Percentiles rank a stretch among this genome's conserved stretches.
These are phyloP conservation scores for Nasonia oneida DNA, from an alignment of 2,888 invertebrate species.

Conservation along the genomic window DNA sequence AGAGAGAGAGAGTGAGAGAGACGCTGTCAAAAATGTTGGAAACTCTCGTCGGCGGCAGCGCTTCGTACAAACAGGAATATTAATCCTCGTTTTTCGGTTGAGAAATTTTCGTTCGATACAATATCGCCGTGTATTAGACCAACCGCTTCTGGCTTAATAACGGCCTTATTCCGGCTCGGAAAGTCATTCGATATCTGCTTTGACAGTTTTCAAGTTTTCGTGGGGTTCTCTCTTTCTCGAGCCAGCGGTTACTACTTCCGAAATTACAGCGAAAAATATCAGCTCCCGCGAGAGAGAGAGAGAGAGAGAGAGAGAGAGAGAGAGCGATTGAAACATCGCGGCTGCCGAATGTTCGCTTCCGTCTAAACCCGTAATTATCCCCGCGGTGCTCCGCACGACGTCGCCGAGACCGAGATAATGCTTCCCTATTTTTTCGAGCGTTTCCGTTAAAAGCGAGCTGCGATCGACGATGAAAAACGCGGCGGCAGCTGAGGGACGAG, in stretches of 20 bases:
- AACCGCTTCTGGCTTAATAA: neutral
- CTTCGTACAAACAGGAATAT: constrained; percentile 71
- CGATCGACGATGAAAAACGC: neutral
- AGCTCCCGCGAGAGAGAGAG: no score
- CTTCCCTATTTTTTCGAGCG: constrained; percentile 41
- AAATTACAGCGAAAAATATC: constrained; percentile 47
- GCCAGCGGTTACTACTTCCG: neutral
- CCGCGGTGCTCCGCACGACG: constrained; percentile 63
- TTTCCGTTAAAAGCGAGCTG: constrained; percentile 55
- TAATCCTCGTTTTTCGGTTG: constrained; percentile 68
- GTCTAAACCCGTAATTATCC: constrained; percentile 69
- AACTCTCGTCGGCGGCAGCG: neutral
- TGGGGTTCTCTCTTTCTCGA: neutral
- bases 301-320: no score
- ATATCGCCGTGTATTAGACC: neutral
- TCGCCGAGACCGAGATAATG: constrained; percentile 56
- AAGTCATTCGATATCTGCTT: constrained; percentile 40
- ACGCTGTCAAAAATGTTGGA: constrained; percentile 62
- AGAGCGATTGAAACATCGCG: constrained; percentile 10
- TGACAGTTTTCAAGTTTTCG: constrained; percentile 11
- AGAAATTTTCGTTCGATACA: neutral
- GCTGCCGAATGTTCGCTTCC: constrained; percentile 39
- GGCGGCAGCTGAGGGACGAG: constrained; percentile 15
- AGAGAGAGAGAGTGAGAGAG: constrained; percentile 41
- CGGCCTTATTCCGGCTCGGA: constrained; percentile 55